A percentile compares a stretch with the other conserved stretches of the same genome.
phyloP scores from a whole-genome alignment of 2,797 vertebrate genomes.

The Phoeniculus purpureus region DNA sequence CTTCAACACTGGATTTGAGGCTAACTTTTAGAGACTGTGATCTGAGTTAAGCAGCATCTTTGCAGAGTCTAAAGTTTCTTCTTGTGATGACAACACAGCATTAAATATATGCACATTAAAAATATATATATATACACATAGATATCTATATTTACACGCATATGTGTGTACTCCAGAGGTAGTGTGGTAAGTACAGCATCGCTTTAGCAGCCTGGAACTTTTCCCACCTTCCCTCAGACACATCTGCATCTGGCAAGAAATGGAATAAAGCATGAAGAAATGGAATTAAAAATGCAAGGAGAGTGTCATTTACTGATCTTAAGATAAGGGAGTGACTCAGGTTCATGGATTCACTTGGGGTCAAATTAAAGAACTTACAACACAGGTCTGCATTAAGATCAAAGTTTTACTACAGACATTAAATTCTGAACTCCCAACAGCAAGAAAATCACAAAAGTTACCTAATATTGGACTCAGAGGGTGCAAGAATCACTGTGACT shows the following conservation, averaged over 20 bases:
- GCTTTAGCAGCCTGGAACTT: background rate
- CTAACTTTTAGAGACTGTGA: background rate
- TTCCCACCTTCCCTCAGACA: background rate
- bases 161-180: background rate
- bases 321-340: no score
- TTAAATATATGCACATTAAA: background rate
- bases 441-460: no score
- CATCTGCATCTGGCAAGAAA: background rate
- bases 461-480: no score
- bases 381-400: no score
- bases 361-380: no score
- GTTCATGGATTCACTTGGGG: no score
- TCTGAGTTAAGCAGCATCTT: background rate
- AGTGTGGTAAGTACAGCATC: background rate
- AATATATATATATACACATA: rapidly evolving
- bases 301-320: background rate
- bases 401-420: no score
- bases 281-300: background rate
- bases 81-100: background rate
- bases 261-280: background rate
- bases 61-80: background rate
- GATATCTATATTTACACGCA: no score
- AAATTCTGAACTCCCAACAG: no score
- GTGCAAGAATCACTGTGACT: no score
- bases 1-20: background rate